Base-by-base conservation (phyloP, 35 echinoderm and acorn worm species). In the Ophiothrix spiculata region DNA sequence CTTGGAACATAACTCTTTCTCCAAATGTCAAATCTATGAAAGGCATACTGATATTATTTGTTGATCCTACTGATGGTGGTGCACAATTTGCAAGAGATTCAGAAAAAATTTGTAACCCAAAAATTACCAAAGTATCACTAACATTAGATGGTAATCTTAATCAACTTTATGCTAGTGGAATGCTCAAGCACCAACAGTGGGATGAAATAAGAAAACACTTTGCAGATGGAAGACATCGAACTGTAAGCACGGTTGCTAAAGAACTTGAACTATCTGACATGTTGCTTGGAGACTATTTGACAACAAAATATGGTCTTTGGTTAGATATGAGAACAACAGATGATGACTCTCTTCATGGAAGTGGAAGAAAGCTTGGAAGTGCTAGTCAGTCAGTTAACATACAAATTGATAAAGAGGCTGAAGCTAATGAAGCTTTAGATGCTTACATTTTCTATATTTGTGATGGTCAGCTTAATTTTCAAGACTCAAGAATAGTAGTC, bases 401-500 rank as follows among this genome's bases (percentile, higher is more conserved):
- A 33, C 56, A 87, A 36, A 39, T 79, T 21, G 75, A 78, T 11
- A 79, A 69, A 49, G 29, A 77, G 4, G 23, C 74, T 54, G 38
- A 87, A 87, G 37, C 75, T 19, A 75, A 74, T 78, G 85, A 75
- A 4, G 38, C 36, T 79, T 87, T 87, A 54, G 76, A 87, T 35
- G 31, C 29, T 45, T 87, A 87, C 41, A 41, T 87, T 79, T 87
- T 33, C 76, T 34, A 42, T 16, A 77, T 87, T 56, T 23, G 33
- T 15, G 85, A 87, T 32, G 85, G 74, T 15, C 74, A 87, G n/a
- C 75, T 87, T 23, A 87, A 87, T 49, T 79, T 87, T n/a, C n/a
- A n/a, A n/a, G n/a, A n/a, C n/a, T n/a, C n/a, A n/a, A n/a, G n/a
- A n/a, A n/a, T 84, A 25, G 74, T 36, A 35, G 74, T 21, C 46